Base-by-base conservation (phyloP, 2,797 vertebrate genomes). In the Sternotherus odoratus region DNA sequence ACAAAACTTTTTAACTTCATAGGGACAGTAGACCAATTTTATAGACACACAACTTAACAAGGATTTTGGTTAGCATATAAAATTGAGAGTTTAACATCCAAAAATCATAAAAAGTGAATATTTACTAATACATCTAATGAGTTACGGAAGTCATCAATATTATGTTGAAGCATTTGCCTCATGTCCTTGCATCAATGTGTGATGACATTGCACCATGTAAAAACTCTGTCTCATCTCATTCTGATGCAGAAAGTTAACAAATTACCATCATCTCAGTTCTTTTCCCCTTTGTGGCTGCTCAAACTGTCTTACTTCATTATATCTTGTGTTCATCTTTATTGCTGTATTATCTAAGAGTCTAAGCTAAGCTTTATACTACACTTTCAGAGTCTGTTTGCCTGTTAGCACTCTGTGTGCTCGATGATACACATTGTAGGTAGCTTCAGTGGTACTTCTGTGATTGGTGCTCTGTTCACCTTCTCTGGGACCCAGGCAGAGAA, bases 241-340 rank as follows among this genome's bases (percentile, higher is more conserved):
- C 3, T 69, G 36, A 24, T 69, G 36, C 21, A 39, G n/a, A 80
- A 9, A 15, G 3, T 2, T 66, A 56, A 53, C 3, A 66, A 60
- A 85, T 30, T 43, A 72, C 12, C 1, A 0, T 54, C 82, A 74
- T 2, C 2, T 4, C 63, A 24, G 5, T 0, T 4, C 82, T 57
- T 53, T 87, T 50, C 30, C 43, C 12, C 15, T 24, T 3, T 33
- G 4, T 19, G 24, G n/a, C 1, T 12, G 74, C 2, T 5, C 49
- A 23, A 36, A 39, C 11, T 23, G 17, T 30, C 48, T 51, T 79
- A 19, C 28, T 12, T 5, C 3, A 33, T 80, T 83, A 82, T 46
- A 3, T 30, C 5, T 83, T 83, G 49, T 48, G 3, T 60, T 33
- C 72, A 10, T 50, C 2, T 43, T 72, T 49, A 57, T n/a, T 9